Percentiles rank a stretch among this genome's conserved stretches.
phyloP scores from a whole-genome alignment of 2,888 invertebrate species.

The Amblyjoppa proteus region DNA sequence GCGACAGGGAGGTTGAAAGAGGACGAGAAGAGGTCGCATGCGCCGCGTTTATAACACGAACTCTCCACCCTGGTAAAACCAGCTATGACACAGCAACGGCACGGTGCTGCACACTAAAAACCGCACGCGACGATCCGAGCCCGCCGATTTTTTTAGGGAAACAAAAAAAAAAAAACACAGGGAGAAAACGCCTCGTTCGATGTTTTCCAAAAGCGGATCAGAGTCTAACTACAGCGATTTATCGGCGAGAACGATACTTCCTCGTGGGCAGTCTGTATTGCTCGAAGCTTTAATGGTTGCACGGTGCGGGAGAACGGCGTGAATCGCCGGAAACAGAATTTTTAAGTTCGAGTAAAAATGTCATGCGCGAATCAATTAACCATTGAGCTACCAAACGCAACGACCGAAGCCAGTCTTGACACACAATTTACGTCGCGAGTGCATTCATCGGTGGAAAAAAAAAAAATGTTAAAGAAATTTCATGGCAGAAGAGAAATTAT shows the following conservation, averaged over 20 bases:
- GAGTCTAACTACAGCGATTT: slow-evolving; percentile 11
- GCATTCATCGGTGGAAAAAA: too few relatives aligned
- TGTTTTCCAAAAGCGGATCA: not conserved
- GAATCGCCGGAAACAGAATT: not conserved
- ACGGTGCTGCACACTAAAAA: slow-evolving; percentile 41
- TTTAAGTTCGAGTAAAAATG: not conserved
- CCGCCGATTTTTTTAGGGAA: not conserved
- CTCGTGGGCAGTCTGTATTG: not conserved
- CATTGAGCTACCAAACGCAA: not conserved
- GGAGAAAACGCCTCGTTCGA: not conserved
- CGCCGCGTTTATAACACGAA: slow-evolving; percentile 18
- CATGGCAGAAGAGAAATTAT: too few relatives aligned
- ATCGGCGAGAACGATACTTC: not conserved
- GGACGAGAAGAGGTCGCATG: slow-evolving; percentile 12
- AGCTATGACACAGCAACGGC: slow-evolving; percentile 16
- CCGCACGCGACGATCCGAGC: not conserved
- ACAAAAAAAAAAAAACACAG: not conserved
- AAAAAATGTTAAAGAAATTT: too few relatives aligned
- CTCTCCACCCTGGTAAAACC: slow-evolving; percentile 28
- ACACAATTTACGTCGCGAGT: too few relatives aligned
- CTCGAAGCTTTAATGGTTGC: not conserved
- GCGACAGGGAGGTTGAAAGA: slow-evolving; percentile 33
- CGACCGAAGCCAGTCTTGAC: too few relatives aligned
- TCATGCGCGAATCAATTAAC: not conserved
- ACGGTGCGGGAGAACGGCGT: not conserved